Conservation (phyloP, 1,140 invertebrate species). For the Tenebrio molitor region DNA sequence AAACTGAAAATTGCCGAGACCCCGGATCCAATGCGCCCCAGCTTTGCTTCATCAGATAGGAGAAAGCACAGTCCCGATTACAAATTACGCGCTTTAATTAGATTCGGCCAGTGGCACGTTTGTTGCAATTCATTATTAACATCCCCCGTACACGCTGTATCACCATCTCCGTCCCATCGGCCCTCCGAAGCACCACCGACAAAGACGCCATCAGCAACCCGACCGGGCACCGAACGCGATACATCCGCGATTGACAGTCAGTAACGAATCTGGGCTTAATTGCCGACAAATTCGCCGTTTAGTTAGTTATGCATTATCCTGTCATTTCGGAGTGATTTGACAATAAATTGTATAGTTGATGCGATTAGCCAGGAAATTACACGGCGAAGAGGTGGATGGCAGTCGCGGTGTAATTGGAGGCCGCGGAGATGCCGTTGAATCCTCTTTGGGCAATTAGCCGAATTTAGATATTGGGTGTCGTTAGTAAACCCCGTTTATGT, state of each 20-base stretch:
- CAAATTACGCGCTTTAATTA: conserved; percentile 34
- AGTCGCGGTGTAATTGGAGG: conserved; percentile 39
- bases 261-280: conserved; percentile 52
- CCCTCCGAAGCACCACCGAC: background rate
- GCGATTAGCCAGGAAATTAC: conserved; percentile 41
- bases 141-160: background rate
- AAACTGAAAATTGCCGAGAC: too few relatives aligned
- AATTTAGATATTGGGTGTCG: conserved; percentile 20
- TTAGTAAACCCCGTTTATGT: conserved; percentile 17
- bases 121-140: conserved; percentile 12
- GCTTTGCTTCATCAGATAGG: background rate
- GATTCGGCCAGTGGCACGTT: conserved; percentile 1
- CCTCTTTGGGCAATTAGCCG: conserved; percentile 46
- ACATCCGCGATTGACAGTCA: conserved; percentile 27
- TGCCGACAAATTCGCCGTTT: conserved; percentile 52
- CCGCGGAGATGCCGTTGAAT: conserved; percentile 40
- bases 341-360: conserved; percentile 48
- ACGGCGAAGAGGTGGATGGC: conserved; percentile 2
- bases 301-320: conserved; percentile 50
- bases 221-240: background rate
- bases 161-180: background rate
- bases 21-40: too few relatives aligned
- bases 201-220: background rate
- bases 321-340: conserved; percentile 50
- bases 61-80: background rate